Percentiles rank a stretch among this genome's conserved stretches.
These are phyloP conservation scores for Andrena dorsata DNA, from an alignment of 2,888 invertebrate species.

Conservation along the genomic window DNA sequence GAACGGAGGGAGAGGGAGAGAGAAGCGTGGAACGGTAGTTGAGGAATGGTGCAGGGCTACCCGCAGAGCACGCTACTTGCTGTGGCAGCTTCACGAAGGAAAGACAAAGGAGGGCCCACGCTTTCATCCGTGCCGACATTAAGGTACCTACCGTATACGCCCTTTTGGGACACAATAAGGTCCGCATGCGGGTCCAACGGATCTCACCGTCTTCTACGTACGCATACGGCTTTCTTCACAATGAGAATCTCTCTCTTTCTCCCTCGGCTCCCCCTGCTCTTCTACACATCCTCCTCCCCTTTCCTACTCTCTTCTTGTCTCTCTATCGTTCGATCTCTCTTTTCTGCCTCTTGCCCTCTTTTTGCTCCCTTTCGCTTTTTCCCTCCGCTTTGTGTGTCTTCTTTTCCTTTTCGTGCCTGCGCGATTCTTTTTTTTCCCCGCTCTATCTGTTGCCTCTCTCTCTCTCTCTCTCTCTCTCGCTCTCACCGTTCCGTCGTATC, in stretches of 20 bases:
- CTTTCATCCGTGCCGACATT: conserved; percentile 84
- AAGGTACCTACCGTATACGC: conserved; percentile 80
- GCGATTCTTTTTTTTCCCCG: conserved; percentile 6
- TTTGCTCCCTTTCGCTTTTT: conserved; percentile 51
- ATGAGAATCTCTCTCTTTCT: conserved; percentile 70
- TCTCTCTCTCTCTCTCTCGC: not conserved
- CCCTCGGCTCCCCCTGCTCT: conserved; percentile 11
- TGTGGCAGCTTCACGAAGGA: conserved; percentile 77
- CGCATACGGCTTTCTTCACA: conserved; percentile 74
- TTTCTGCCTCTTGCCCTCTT: conserved; percentile 42
- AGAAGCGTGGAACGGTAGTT: conserved; percentile 73
- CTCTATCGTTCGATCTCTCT: conserved; percentile 59
- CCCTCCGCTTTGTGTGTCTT: conserved; percentile 44
- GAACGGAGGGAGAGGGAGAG: conserved; percentile 39
- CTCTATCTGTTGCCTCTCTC: not conserved
- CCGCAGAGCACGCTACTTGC: conserved; percentile 83
- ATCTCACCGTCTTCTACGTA: conserved; percentile 82
- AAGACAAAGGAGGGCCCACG: conserved; percentile 74
- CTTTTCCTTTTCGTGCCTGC: conserved; percentile 36
- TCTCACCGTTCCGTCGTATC: conserved; percentile 5
- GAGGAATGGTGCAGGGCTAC: conserved; percentile 78
- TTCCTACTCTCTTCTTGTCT: conserved; percentile 38
- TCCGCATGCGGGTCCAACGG: conserved; percentile 85
- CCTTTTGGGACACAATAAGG: conserved; percentile 82
- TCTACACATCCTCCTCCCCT: conserved; percentile 59